Conservation (phyloP, 2,797 vertebrate genomes). For the Melanotaenia pygmaea region DNA sequence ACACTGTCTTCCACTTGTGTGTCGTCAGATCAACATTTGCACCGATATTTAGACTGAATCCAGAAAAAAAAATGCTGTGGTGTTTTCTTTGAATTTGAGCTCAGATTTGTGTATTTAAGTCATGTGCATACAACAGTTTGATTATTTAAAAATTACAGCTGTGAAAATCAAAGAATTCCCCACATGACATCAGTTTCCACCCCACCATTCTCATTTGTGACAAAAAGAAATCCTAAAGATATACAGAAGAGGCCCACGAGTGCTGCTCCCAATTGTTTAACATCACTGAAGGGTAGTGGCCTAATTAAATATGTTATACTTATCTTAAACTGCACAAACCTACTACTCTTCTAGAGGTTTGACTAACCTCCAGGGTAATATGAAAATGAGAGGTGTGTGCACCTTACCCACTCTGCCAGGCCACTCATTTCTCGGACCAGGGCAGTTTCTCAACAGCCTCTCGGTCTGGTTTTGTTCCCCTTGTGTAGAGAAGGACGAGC, state of each 20-base stretch:
- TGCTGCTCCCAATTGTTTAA: slow-evolving; percentile 14
- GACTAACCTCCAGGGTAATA: slow-evolving; percentile 37
- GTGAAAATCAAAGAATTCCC: slow-evolving; percentile 41
- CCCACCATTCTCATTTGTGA: slow-evolving; percentile 1
- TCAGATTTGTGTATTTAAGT: slow-evolving; percentile 12
- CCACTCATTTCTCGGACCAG: slow-evolving; percentile 39
- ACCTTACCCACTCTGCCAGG: slow-evolving; percentile 25
- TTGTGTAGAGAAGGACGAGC: slow-evolving; percentile 99
- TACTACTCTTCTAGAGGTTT: slow-evolving; percentile 34
- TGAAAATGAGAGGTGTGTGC: slow-evolving; percentile 20
- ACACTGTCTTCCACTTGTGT: slow-evolving; percentile 65
- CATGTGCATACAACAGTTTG: neutral
- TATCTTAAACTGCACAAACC: slow-evolving; percentile 2
- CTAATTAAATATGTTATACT: slow-evolving; percentile 3
- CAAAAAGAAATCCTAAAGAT: neutral
- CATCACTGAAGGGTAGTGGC: neutral
- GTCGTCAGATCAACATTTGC: slow-evolving; percentile 49
- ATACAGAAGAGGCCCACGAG: slow-evolving; percentile 7
- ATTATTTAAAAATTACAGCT: slow-evolving; percentile 9
- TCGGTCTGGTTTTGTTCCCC: slow-evolving; percentile 91
- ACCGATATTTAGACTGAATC: slow-evolving; percentile 12
- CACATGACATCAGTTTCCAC: slow-evolving; percentile 29
- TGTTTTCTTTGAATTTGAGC: slow-evolving; percentile 39
- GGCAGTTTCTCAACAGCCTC: slow-evolving; percentile 75
- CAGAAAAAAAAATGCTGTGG: slow-evolving; percentile 21